phyloP scores from a whole-genome alignment of 2,113 vertebrate genomes.

The Hiodon alosoides region DNA sequence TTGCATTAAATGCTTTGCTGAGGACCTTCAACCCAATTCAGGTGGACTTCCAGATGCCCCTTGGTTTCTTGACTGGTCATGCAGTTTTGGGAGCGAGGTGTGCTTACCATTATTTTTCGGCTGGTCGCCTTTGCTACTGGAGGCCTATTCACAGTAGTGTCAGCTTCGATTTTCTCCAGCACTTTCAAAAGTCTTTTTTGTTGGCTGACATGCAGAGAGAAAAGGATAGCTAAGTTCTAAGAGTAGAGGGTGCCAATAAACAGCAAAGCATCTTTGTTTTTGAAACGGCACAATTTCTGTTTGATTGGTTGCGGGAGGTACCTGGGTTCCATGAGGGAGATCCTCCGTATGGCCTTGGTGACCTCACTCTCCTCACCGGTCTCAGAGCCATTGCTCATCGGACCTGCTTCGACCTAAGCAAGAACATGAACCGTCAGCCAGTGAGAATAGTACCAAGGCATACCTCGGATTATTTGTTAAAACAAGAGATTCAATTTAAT shows the following conservation, averaged over 20 bases:
- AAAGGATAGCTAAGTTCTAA: slow-evolving; percentile 25
- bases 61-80: neutral
- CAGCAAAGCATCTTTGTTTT: too few species aligned
- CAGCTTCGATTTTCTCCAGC: slow-evolving; percentile 59
- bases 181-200: slow-evolving; percentile 71
- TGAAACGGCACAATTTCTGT: too few species aligned
- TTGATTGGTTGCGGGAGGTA: slow-evolving; percentile 41
- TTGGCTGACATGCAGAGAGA: slow-evolving; percentile 66
- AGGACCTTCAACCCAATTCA: neutral
- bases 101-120: slow-evolving; percentile 31
- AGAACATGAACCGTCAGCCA: neutral
- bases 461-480: too few species aligned
- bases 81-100: neutral
- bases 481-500: too few species aligned
- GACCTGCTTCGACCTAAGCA: neutral
- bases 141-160: slow-evolving; percentile 38
- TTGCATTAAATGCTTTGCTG: too few species aligned
- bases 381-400: slow-evolving; percentile 27
- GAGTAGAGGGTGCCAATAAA: neutral
- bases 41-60: neutral
- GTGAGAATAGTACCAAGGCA: neutral
- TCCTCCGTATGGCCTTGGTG: slow-evolving; percentile 63
- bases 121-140: slow-evolving; percentile 19
- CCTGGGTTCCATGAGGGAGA: slow-evolving; percentile 74
- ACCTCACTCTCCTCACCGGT: slow-evolving; percentile 51